Base-by-base conservation (phyloP, 1,140 invertebrate species). In the Heliconius eleuchia region DNA sequence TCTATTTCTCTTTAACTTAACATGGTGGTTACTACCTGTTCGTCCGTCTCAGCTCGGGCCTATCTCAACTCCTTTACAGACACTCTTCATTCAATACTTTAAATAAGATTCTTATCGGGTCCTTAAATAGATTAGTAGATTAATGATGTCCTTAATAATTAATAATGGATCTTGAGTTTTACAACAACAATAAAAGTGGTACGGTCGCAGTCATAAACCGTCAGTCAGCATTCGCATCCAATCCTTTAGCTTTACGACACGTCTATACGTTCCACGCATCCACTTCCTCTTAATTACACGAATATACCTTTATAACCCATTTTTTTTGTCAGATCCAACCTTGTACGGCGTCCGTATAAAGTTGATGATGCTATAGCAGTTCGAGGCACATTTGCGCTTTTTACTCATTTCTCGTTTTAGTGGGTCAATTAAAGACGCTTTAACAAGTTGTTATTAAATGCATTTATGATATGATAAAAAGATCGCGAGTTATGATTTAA, bases 51-150 rank as follows among this genome's bases (percentile, higher is more conserved):
- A 91, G 91, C 93, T 90, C 91, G 92, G 92, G 91, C 89, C 92
- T 94, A 94, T 94, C 92, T 93, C 90, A 86, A 90, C 86, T 90
- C 92, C 91, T 92, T 90, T 92, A 90, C 91, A 86, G 87, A 93
- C 92, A 94, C 91, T 94, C 91, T 93, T 94, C 92, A 94, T 94
- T 94, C 92, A 94, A 94, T 93, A 91, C 91, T 92, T 93, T 92
- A 94, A 94, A 94, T 92, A 91, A 94, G 92, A 94, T 94, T 90
- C 91, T 93, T 94, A 94, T 94, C 92, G 86, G 83, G 85, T 91
- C 91, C 91, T 92, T 94, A 92, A 94, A 94, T 94, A 94, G 91
- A 93, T 94, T 93, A 94, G 90, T 94, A 94, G 92, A 94, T 94
- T 94, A 94, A 94, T 94, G 92, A 92, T 92, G 90, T 90, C 91